phyloP scores from a whole-genome alignment of 2,113 vertebrate genomes.

The Pluvianellus socialis region DNA sequence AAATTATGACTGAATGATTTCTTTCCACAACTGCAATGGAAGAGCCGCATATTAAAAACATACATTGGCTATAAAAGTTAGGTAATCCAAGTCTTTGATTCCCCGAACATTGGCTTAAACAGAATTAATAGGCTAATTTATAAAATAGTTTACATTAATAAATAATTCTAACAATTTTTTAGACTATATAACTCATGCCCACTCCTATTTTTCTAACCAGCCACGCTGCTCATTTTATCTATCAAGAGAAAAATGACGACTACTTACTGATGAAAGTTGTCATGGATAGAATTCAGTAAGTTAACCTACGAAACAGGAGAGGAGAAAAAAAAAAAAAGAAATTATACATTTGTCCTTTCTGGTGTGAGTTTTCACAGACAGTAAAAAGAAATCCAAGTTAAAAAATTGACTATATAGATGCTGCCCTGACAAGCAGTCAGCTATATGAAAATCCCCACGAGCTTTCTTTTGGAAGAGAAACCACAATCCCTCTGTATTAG shows the following conservation, averaged over 20 bases:
- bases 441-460: neutral
- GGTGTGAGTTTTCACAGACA: neutral
- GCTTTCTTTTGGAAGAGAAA: neutral
- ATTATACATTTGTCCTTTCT: neutral
- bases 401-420: rapidly evolving
- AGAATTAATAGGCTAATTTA: neutral
- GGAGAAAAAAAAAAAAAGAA: neutral
- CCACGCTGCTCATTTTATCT: neutral
- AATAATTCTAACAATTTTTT: neutral
- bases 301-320: conserved; percentile 80
- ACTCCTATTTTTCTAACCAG: neutral
- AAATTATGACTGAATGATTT: neutral
- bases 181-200: neutral
- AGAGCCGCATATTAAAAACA: neutral
- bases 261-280: conserved; percentile 99
- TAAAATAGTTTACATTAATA: neutral
- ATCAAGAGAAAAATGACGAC: neutral
- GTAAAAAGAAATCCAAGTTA: neutral
- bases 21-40: neutral
- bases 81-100: neutral
- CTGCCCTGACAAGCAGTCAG: neutral
- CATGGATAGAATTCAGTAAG: conserved; percentile 95
- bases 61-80: neutral
- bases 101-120: neutral
- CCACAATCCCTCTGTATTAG: neutral